A percentile compares a stretch with the other conserved stretches of the same genome.
Conservation (phyloP, 2,888 invertebrate genomes). For the Ichneumoninae sp. region DNA sequence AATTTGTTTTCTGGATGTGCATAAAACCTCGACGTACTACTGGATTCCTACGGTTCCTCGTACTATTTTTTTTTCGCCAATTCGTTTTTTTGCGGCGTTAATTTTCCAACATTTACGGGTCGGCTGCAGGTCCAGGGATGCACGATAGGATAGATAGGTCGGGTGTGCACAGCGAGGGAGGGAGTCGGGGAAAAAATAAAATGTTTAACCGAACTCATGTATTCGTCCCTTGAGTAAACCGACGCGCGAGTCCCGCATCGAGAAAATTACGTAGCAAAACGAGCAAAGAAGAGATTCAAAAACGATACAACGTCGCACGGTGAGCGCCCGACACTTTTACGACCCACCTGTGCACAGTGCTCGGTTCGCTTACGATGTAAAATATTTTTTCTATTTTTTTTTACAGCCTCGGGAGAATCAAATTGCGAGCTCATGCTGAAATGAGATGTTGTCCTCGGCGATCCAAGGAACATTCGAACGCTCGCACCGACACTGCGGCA, state of each 20-base stretch:
- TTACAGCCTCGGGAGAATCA: constrained; percentile 17
- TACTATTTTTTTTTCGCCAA: no score
- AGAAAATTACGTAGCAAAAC: constrained; percentile 16
- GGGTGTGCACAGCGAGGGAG: background rate
- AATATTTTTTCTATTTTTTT: background rate
- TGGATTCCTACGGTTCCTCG: no score
- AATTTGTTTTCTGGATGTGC: no score
- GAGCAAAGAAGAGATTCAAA: constrained; percentile 5
- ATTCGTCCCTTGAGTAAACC: constrained; percentile 18
- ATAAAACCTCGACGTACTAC: no score
- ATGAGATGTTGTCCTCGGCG: background rate
- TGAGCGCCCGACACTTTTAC: constrained; percentile 25
- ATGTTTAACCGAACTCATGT: background rate
- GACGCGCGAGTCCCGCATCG: constrained; percentile 5
- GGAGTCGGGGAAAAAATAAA: background rate
- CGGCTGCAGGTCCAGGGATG: background rate
- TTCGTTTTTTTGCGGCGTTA: no score
- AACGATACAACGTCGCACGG: background rate
- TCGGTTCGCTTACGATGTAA: background rate
- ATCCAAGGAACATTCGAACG: constrained; percentile 1
- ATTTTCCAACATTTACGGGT: no score
- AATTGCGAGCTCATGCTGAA: constrained; percentile 27
- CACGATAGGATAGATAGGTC: background rate
- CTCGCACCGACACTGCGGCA: background rate
- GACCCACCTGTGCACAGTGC: constrained; percentile 24